Evolutionary conservation across 1,140 invertebrate genomes (phyloP).

Genomic region (Drosophila quadrilineata): DNA sequence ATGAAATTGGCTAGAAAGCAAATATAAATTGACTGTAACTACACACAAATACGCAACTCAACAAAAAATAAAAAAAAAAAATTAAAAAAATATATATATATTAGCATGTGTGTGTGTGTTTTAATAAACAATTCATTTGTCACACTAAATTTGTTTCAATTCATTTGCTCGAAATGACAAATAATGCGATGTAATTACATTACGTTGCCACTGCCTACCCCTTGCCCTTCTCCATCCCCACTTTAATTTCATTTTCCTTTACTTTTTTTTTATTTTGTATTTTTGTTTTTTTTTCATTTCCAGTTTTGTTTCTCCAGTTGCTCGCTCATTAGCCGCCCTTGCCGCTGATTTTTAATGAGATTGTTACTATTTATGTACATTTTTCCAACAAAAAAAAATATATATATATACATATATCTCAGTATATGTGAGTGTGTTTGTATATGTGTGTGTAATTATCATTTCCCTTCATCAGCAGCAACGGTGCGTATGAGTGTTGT

Average conservation of each 20-base stretch:
- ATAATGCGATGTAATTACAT: constrained; percentile 78
- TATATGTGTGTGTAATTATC: constrained; percentile 52
- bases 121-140: constrained; percentile 79
- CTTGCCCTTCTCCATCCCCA: too few species aligned
- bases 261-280: too few species aligned
- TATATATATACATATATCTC: constrained; percentile 5
- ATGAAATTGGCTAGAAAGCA: constrained; percentile 74
- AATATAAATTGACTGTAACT: constrained; percentile 66
- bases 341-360: constrained; percentile 69
- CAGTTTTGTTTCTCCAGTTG: constrained; percentile 2
- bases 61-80: too few species aligned
- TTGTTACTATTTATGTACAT: constrained; percentile 77
- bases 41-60: constrained; percentile 2
- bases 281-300: too few species aligned
- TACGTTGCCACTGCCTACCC: too few species aligned
- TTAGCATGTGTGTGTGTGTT: constrained; percentile 1
- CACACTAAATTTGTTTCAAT: constrained; percentile 81
- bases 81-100: neutral
- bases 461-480: constrained; percentile 65
- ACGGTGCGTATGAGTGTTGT: constrained; percentile 49
- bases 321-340: constrained; percentile 52
- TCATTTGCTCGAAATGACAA: constrained; percentile 80
- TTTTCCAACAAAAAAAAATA: constrained; percentile 77
- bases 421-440: too few species aligned
- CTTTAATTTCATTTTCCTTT: too few species aligned